A percentile compares a stretch with the other conserved stretches of the same genome.
phyloP scores from a whole-genome alignment of 2,113 vertebrate species.

The Ceyx margarethae region DNA sequence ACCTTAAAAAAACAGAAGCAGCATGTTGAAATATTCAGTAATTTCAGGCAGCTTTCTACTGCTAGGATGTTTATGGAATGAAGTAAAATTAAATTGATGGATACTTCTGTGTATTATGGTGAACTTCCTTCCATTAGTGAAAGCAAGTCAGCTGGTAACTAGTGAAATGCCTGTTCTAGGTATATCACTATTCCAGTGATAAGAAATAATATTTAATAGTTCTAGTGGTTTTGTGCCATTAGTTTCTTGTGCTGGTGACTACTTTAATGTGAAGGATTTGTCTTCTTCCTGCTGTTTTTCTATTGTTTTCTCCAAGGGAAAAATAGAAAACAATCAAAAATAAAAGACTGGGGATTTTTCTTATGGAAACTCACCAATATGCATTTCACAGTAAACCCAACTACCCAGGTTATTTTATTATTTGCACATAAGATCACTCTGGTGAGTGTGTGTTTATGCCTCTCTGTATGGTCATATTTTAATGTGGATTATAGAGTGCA shows the following conservation, averaged over 20 bases:
- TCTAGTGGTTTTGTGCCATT: not conserved
- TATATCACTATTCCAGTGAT: not conserved
- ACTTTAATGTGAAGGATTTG: not conserved
- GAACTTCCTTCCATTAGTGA: not conserved
- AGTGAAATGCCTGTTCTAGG: not conserved
- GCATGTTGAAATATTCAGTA: not conserved
- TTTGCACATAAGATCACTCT: not conserved
- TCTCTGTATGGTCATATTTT: not conserved
- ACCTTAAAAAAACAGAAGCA: not conserved
- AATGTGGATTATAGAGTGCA: not conserved
- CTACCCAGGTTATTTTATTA: not conserved
- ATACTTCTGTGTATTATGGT: not conserved
- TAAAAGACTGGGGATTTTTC: not conserved
- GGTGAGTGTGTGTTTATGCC: not conserved
- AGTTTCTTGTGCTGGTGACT: not conserved
- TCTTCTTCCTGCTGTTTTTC: not conserved
- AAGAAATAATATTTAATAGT: not conserved
- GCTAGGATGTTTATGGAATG: not conserved
- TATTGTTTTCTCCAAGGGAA: not conserved
- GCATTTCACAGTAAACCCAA: not conserved
- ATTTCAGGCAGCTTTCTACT: not conserved
- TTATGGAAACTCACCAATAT: not conserved
- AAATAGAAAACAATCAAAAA: not conserved
- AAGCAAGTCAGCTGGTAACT: not conserved
- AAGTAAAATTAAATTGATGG: not conserved